These are phyloP conservation scores for Rallus limicola DNA, from an alignment of 2,113 vertebrate species.

Conservation along the genomic window DNA sequence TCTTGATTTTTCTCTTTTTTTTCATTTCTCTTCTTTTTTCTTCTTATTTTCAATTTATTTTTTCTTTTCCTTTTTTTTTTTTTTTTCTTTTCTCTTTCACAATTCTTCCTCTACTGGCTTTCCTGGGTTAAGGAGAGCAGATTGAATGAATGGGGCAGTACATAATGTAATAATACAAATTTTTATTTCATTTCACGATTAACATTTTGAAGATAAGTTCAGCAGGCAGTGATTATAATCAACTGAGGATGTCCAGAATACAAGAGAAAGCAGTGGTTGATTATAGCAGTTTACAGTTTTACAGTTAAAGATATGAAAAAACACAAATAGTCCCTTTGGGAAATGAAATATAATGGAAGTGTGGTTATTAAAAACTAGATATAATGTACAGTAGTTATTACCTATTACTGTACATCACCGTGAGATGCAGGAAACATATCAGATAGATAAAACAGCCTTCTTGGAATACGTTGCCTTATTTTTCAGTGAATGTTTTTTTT, in stretches of 20 bases:
- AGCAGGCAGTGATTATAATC: constrained; percentile 41
- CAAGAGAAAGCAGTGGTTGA: constrained; percentile 41
- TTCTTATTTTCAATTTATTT: fast-evolving
- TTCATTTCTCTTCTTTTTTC: background rate
- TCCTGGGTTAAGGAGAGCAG: background rate
- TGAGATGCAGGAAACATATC: constrained; percentile 47
- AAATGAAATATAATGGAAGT: constrained; percentile 64
- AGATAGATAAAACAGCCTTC: constrained; percentile 42
- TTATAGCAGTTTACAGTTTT: constrained; percentile 55
- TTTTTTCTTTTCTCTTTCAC: background rate
- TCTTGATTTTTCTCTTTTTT: too few relatives aligned
- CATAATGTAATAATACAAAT: background rate
- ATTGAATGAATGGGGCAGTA: background rate
- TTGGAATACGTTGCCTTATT: constrained; percentile 27
- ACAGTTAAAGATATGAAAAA: constrained; percentile 65
- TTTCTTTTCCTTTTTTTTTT: fast-evolving
- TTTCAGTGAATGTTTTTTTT: constrained; percentile 20
- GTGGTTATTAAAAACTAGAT: constrained; percentile 65
- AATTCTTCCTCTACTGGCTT: background rate
- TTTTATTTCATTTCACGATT: constrained; percentile 52
- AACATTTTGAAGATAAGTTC: constrained; percentile 51
- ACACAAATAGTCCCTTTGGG: constrained; percentile 65
- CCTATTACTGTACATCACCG: constrained; percentile 59
- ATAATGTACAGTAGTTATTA: constrained; percentile 56
- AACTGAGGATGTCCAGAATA: constrained; percentile 50